phyloP scores from a whole-genome alignment of 2,888 invertebrate species.

The Lithophane leautieri region DNA sequence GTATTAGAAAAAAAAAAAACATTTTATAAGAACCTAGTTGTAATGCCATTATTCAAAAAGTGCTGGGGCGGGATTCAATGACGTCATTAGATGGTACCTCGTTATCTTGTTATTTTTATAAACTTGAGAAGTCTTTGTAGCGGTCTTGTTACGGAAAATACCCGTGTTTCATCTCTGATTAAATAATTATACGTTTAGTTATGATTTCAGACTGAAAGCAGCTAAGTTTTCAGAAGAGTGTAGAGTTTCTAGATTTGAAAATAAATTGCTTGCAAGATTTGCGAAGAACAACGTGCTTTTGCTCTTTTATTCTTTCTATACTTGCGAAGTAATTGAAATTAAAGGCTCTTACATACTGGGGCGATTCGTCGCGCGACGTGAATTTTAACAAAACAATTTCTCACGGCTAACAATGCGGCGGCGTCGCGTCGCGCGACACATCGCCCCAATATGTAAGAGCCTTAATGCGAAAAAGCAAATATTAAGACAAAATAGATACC shows the following conservation, averaged over 20 bases:
- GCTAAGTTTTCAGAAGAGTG: no score
- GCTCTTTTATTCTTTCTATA: neutral
- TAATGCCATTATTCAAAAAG: slow-evolving; percentile 23
- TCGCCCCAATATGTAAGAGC: no score
- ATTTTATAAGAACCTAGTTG: slow-evolving; percentile 10
- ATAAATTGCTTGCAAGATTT: neutral
- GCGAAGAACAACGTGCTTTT: neutral
- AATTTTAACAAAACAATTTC: no score
- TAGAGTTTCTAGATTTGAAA: neutral
- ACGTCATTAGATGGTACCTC: slow-evolving; percentile 50
- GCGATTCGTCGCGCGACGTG: no score
- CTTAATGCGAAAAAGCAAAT: no score
- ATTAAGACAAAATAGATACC: no score
- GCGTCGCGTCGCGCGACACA: no score
- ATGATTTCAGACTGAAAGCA: neutral
- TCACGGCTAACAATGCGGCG: no score
- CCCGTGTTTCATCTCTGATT: slow-evolving; percentile 21
- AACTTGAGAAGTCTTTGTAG: slow-evolving; percentile 44
- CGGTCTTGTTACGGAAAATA: slow-evolving; percentile 43
- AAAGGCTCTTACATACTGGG: no score
- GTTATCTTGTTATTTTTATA: slow-evolving; percentile 51
- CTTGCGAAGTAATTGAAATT: neutral
- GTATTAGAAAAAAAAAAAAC: neutral
- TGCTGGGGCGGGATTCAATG: slow-evolving; percentile 56
- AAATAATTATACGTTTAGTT: slow-evolving; percentile 28